Percentiles rank a stretch among this genome's conserved stretches.
These are phyloP conservation scores for Drosophila subobscura DNA, from an alignment of 1,140 invertebrate genomes.

Conservation along the genomic window DNA sequence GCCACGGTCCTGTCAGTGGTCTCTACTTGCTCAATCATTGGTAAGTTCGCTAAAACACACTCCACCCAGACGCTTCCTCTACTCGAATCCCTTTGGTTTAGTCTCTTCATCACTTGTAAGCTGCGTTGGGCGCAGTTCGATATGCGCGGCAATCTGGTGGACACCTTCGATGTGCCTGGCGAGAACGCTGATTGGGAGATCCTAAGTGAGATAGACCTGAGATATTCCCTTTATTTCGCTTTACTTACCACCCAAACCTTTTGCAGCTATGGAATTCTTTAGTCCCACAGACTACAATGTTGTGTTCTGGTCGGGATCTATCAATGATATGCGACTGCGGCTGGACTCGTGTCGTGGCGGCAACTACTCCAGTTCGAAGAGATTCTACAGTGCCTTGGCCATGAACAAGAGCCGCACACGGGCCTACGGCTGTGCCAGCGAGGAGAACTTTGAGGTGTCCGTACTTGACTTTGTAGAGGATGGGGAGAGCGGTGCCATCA, in stretches of 20 bases:
- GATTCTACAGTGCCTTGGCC: constrained; percentile 90
- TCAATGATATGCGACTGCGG: constrained; percentile 89
- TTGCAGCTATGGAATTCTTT: constrained; percentile 89
- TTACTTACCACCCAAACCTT: neutral
- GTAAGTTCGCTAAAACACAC: constrained; percentile 66
- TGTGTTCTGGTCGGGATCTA: constrained; percentile 91
- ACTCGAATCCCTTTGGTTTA: constrained; percentile 12
- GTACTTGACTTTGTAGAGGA: constrained; percentile 60
- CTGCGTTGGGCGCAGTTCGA: constrained; percentile 89
- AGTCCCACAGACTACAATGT: constrained; percentile 89
- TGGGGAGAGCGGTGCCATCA: constrained; percentile 84
- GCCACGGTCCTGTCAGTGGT: constrained; percentile 85
- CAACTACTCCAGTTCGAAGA: constrained; percentile 86
- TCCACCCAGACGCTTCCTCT: too few species aligned
- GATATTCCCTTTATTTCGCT: neutral
- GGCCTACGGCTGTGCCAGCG: constrained; percentile 87
- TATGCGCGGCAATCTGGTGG: constrained; percentile 89
- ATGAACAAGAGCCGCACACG: constrained; percentile 85
- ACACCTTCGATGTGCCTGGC: constrained; percentile 86
- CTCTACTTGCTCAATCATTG: constrained; percentile 91
- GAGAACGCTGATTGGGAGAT: constrained; percentile 88
- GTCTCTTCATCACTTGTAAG: constrained; percentile 85
- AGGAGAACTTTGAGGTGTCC: constrained; percentile 85
- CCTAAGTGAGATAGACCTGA: constrained; percentile 85
- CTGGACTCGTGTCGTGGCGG: constrained; percentile 87